Base-by-base conservation (phyloP, 1,140 invertebrate genomes). In the Caerostris darwini region DNA sequence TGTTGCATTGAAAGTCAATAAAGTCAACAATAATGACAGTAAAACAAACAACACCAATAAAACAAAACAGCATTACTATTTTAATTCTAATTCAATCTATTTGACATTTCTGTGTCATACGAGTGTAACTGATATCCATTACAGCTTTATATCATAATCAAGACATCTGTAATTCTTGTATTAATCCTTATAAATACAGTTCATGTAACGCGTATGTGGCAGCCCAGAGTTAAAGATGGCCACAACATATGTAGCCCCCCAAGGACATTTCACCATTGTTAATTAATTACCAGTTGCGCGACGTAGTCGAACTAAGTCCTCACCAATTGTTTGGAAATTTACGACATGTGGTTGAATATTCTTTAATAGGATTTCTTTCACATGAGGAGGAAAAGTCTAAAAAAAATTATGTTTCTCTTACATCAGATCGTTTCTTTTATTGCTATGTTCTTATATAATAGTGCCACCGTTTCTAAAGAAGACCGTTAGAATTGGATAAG, bases 351-450 rank as follows among this genome's bases (percentile, higher is more conserved):
- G 14, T 77, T 77, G 53, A 50, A 77, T 50, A 50, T 77, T 77
- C 34, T 77, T 77, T 77, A 77, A 50, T 77, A 53, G 71, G 53
- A 77, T 50, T 77, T 77, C 71, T 77, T 77, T 77, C 71, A 77
- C 71, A 77, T 19, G 34, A 53, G 53, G 71, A 77, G 19, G 53
- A 77, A 77, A 67, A 69, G 7, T 7, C 5, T 77, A 77, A 50
- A 53, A 77, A 77, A 50, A 77, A 77, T 5, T 50, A 34, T 77
- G 50, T 77, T 77, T 77, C 5, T 77, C 34, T 50, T 77, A 12
- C 71, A 77, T 77, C 71, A 77, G 53, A 4, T 77, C 34, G 71
- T 34, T 53, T 50, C 71, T 77, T 77, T 77, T 77, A 50, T 34
- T 77, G 71, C 71, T 77, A 34, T 34, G 34, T 34, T 34, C 10